Percentiles rank a stretch among this genome's conserved stretches.
Conservation (phyloP, 2,888 invertebrate species). For the Dromius quadrimaculatus region DNA sequence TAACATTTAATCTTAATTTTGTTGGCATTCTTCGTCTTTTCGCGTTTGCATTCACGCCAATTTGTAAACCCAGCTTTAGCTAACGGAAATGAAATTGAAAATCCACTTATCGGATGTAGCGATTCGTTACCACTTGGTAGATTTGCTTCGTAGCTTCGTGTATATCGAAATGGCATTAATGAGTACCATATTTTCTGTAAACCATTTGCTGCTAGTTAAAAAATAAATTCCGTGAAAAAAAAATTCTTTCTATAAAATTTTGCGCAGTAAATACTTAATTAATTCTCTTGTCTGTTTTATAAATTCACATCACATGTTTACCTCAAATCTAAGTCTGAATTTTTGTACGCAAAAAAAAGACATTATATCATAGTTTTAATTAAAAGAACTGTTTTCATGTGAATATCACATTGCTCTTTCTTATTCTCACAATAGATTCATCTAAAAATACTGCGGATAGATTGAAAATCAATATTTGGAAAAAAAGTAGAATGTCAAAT, state of each 20-base stretch:
- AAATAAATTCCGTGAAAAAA: slow-evolving; percentile 17
- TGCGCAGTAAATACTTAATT: slow-evolving; percentile 16
- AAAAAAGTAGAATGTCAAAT: no score
- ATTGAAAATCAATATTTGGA: no score
- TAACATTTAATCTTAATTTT: no score
- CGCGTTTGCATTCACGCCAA: no score
- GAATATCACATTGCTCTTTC: neutral
- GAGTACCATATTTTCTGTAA: neutral
- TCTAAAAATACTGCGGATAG: no score
- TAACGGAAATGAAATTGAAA: slow-evolving; percentile 30
- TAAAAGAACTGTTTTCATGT: neutral
- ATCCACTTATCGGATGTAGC: slow-evolving; percentile 32
- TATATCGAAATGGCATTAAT: slow-evolving; percentile 13
- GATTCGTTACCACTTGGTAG: slow-evolving; percentile 12
- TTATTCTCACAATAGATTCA: no score
- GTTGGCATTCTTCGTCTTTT: no score
- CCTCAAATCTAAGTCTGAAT: no score
- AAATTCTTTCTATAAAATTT: slow-evolving; percentile 11
- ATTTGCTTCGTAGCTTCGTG: neutral
- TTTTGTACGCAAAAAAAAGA: no score
- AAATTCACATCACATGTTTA: no score
- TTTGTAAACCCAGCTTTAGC: no score
- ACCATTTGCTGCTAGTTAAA: neutral
- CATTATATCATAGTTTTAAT: slow-evolving; percentile 17
- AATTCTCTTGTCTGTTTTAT: no score